Evolutionary conservation across 2,888 invertebrate genomes (phyloP), one percentile per base, ranked within the genome.

Genomic region (Zonitis immaculata): DNA sequence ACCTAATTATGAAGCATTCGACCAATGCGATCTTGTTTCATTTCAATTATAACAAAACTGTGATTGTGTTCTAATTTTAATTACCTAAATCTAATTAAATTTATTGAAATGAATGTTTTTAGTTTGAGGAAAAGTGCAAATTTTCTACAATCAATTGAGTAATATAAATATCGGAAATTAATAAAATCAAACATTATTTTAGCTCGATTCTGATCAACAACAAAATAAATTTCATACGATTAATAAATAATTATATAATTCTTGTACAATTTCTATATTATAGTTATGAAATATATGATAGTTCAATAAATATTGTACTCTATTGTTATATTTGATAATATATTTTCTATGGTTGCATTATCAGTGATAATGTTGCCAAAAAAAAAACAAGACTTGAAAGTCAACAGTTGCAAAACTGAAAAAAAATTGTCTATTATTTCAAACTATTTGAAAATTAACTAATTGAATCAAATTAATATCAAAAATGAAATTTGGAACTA

Each of bases 31-130:
- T 64, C 63, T 75, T 51, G 74, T 74, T 54, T 71, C 73, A 49
- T 73, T 75, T 48, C 73, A 73, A 60, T 73, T 74, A 73, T 75
- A 73, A 71, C 68, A 62, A 57, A 63, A 63, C 52, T 58, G 64
- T 56, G 63, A 65, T 49, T 66, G 67, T 60, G 66, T 69, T 42
- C 54, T 70, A 55, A 58, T 71, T 53, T 69, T 63, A 53, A 60
- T 68, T n/a, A n/a, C n/a, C n/a, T 50, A 63, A 68, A 48, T 59
- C 35, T 35, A 9, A 35, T 35, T 18, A 35, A 9, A 8, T 6
- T 2, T 32, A 32, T 32, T 14, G n/a, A n/a, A n/a, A 16, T 32
- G 14, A 32, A 14, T 32, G 14, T 35, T 35, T 3, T 11, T 32
- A 35, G 16, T 35, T 7, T 18, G 16, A 35, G 18, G 6, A 1